Base-by-base conservation (phyloP, 2,113 vertebrate genomes). In the Anser cygnoides region DNA sequence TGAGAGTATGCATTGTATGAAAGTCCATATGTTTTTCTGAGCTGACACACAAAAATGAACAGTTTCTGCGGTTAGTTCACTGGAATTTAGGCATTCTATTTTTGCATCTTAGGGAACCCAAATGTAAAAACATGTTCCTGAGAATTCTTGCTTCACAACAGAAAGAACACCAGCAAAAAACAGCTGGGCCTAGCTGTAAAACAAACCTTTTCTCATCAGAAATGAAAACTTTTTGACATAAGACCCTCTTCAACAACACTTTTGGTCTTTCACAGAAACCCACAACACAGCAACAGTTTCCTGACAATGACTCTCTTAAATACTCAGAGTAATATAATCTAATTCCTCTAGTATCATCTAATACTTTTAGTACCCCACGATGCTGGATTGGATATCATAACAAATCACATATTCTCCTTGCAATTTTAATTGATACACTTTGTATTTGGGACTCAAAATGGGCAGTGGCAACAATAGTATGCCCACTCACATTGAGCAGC, bases 11-110 rank as follows among this genome's bases (percentile, higher is more conserved):
- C 35, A 82, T 87, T 63, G 46, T 93, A 74, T 37, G 55, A 93
- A 54, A 0, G 1, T 50, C 57, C 1, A 0, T 76, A 74, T 37
- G 18, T 62, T 94, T 86, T 90, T 90, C 63, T 91, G 43, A 35
- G 71, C 46, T 77, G 63, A 59, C 17, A 84, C 81, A 82, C 39
- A 83, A 70, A 94, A 93, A 65, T 86, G 50, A 96, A 65, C 79
- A 81, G 5, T 80, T 85, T 80, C 87, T 83, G 55, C 18, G 7
- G 72, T 63, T 74, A 52, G 18, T 74, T 61, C 37, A 68, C 10
- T 52, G 41, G 58, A 75, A 89, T 81, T 90, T 54, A 52, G n/a
- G 31, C 90, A 57, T 63, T 86, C 49, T 80, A n/a, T n/a, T 88
- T 93, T 91, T 89, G 6, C 6, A 3, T 86, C 28, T 35, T 66